These are phyloP conservation scores for Perodicticus potto DNA, from an alignment of 2,797 vertebrate species.

Conservation along the genomic window DNA sequence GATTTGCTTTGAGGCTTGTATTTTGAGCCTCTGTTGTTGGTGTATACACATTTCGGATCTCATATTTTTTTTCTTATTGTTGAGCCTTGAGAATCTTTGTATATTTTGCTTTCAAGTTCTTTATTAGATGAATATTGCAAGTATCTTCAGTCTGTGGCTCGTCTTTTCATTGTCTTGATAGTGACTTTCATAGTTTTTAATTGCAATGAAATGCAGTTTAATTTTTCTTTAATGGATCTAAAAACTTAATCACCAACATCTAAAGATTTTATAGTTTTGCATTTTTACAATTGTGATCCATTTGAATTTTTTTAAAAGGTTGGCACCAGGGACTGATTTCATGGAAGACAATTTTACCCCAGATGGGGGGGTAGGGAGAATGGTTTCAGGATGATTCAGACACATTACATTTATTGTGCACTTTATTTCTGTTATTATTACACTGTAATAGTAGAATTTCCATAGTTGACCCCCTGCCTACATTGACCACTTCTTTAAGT, in stretches of 20 bases:
- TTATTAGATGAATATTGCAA: neutral
- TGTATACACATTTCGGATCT: neutral
- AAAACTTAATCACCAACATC: neutral
- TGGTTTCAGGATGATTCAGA: too few relatives aligned
- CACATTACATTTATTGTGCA: too few relatives aligned
- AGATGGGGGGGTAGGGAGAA: too few relatives aligned
- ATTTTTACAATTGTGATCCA: constrained; percentile 12
- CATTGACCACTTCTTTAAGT: too few relatives aligned
- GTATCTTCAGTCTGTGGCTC: neutral
- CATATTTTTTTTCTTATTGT: constrained; percentile 19
- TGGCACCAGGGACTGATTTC: too few relatives aligned
- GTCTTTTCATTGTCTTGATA: constrained; percentile 15
- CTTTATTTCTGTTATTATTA: too few relatives aligned
- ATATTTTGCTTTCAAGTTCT: neutral
- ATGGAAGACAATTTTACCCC: too few relatives aligned
- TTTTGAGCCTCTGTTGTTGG: constrained; percentile 8
- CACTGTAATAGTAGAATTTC: too few relatives aligned
- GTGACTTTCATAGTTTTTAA: constrained; percentile 21
- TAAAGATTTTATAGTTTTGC: constrained; percentile 39
- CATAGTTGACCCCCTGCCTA: too few relatives aligned
- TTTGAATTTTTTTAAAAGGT: constrained; percentile 35
- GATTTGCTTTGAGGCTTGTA: neutral
- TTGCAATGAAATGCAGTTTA: neutral
- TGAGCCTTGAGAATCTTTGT: neutral
- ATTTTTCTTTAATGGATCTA: constrained; percentile 34